Evolutionary conservation across 2,888 invertebrate genomes (phyloP).

Genomic region (Ennomos erosarius): DNA sequence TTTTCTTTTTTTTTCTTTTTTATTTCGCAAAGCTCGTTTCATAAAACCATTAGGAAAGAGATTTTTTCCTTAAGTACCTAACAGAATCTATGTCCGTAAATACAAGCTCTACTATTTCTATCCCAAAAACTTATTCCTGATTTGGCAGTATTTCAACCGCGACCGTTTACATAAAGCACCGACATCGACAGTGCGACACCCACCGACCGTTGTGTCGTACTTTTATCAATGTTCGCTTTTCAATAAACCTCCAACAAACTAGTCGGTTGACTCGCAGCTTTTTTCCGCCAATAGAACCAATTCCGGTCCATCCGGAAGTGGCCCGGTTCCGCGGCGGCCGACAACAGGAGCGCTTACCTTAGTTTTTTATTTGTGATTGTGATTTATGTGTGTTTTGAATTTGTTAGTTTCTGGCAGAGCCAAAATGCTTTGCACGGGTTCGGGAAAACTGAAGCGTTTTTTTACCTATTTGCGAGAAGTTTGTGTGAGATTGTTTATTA

Average conservation of each 20-base stretch:
- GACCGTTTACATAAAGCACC: slow-evolving; percentile 54
- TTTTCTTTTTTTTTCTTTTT: no score
- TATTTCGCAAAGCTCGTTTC: no score
- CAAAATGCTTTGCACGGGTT: slow-evolving; percentile 73
- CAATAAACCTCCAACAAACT: slow-evolving; percentile 72
- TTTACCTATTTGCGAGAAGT: slow-evolving; percentile 49
- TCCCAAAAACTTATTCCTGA: slow-evolving; percentile 13
- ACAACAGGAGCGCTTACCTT: slow-evolving; percentile 84
- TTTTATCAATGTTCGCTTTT: slow-evolving; percentile 73
- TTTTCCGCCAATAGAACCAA: slow-evolving; percentile 79
- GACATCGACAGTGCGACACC: slow-evolving; percentile 44
- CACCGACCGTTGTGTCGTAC: slow-evolving; percentile 51
- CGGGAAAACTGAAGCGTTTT: slow-evolving; percentile 64
- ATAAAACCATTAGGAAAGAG: not conserved
- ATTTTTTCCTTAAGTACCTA: not conserved
- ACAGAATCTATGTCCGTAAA: not conserved
- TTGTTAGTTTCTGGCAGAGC: slow-evolving; percentile 67
- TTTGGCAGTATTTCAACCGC: slow-evolving; percentile 42
- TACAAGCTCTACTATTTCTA: not conserved
- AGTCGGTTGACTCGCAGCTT: slow-evolving; percentile 74
- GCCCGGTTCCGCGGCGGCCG: slow-evolving; percentile 66
- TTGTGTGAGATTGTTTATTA: slow-evolving; percentile 37
- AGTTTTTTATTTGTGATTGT: slow-evolving; percentile 81
- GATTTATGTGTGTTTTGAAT: slow-evolving; percentile 83
- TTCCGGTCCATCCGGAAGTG: slow-evolving; percentile 75